Conservation (phyloP, 2,113 vertebrate species). For the Steatornis caripensis region DNA sequence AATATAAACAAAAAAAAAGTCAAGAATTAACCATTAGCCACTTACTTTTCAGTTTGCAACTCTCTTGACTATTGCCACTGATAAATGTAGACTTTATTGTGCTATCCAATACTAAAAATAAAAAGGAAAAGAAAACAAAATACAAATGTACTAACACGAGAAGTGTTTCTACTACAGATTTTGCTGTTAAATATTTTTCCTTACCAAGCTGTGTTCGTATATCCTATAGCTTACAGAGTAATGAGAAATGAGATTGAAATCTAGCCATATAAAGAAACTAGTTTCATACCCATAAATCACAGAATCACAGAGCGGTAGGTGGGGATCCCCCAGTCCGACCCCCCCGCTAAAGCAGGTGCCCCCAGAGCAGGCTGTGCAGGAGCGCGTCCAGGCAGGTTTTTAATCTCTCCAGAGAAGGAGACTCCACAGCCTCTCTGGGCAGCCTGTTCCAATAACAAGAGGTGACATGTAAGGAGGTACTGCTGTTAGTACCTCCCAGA, state of each 20-base stretch:
- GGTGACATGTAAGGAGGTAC: neutral
- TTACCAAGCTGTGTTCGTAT: neutral
- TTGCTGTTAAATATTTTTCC: neutral
- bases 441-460: neutral
- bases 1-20: neutral
- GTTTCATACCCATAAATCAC: neutral
- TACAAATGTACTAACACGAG: neutral
- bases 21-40: neutral
- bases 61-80: neutral
- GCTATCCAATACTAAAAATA: neutral
- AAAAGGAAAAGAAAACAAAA: neutral
- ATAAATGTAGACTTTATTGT: neutral
- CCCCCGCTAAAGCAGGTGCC: too few species aligned
- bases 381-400: too few species aligned
- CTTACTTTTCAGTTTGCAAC: neutral
- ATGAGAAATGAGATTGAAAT: neutral
- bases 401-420: too few species aligned
- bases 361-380: too few species aligned
- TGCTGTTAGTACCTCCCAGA: neutral
- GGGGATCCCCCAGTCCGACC: too few species aligned
- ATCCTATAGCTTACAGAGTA: neutral
- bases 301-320: too few species aligned
- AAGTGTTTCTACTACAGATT: neutral
- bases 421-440: too few species aligned
- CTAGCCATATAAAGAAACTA: neutral